Base-by-base conservation (phyloP, 2,113 vertebrate genomes). In the Garra rufa region DNA sequence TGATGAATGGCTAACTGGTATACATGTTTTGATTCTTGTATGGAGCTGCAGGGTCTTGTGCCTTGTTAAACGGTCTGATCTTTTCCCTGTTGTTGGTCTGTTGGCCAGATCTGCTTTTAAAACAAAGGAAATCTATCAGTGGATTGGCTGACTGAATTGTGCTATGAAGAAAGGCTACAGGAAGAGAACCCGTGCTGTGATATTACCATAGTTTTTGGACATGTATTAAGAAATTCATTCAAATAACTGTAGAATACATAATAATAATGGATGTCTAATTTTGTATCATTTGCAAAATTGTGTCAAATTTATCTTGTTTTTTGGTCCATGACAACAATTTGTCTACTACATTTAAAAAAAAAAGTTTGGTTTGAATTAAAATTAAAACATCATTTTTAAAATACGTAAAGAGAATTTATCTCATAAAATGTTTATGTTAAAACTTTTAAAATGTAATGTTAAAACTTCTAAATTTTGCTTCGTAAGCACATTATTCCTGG, bases 21-120 rank as follows among this genome's bases (percentile, higher is more conserved):
- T 76, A 46, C 52, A 67, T 50, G 43, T 50, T 28, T 6, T 52
- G 74, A 71, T 65, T 24, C n/a, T 70, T 70, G 82, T 59, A 50
- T 76, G 55, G 61, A 70, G 50, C 52, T 83, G 74, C 14, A 59
- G 26, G 30, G 26, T 76, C 48, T 69, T 24, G 67, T 76, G 63
- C 15, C 70, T 34, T 43, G 5, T 67, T 19, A 61, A 21, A 57
- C 61, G 13, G 50, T 44, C 55, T 44, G 7, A 26, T 79, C 8
- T 78, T 52, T 78, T 82, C 48, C 13, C 15, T 77, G 55, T 50
- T 46, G 61, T 41, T n/a, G 10, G 65, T 63, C 78, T 52, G 67
- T 61, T 6, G 15, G 52, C 1, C 38, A 44, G 81, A 11, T 63
- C 41, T 59, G 57, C 70, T 44, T 63, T 10, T 75, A 61, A 61